These are phyloP conservation scores for Plebejus melissa DNA, from an alignment of 2,888 invertebrate genomes.

Conservation along the genomic window DNA sequence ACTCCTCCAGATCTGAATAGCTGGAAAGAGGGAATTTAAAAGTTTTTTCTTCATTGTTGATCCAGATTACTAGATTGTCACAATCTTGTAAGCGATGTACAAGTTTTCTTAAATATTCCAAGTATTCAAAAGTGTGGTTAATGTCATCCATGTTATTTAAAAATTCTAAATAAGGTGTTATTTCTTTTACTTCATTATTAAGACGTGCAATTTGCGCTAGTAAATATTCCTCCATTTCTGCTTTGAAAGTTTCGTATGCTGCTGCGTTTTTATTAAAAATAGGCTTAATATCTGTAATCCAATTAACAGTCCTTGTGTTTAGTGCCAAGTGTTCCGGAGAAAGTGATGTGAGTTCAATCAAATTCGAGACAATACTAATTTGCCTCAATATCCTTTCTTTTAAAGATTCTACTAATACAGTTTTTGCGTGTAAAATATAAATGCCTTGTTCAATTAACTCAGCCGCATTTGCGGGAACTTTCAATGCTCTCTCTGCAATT, in stretches of 20 bases:
- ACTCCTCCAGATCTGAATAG: constrained; percentile 88
- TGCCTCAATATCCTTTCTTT: constrained; percentile 84
- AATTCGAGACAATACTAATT: constrained; percentile 81
- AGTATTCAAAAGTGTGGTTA: constrained; percentile 87
- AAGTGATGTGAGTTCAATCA: constrained; percentile 89
- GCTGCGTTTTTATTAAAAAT: constrained; percentile 89
- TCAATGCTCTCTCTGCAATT: constrained; percentile 83
- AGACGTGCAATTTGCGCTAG: constrained; percentile 83
- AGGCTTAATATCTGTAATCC: constrained; percentile 89
- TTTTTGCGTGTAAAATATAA: constrained; percentile 89
- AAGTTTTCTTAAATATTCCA: constrained; percentile 86
- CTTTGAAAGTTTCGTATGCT: constrained; percentile 89
- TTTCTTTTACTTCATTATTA: constrained; percentile 83
- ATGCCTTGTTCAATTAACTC: constrained; percentile 89
- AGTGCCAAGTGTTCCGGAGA: constrained; percentile 86
- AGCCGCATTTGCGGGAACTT: constrained; percentile 87
- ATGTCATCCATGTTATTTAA: constrained; percentile 92
- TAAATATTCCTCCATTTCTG: constrained; percentile 90
- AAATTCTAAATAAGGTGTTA: constrained; percentile 86
- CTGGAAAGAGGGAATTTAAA: constrained; percentile 88
- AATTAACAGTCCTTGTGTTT: constrained; percentile 90
- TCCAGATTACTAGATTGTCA: constrained; percentile 88
- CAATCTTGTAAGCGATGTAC: constrained; percentile 86
- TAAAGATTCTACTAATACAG: constrained; percentile 83
- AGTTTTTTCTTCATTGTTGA: constrained; percentile 92